Evolutionary conservation across 1,140 invertebrate species (phyloP), one percentile per base, ranked within the genome.

Genomic region (Babylonia areolata): DNA sequence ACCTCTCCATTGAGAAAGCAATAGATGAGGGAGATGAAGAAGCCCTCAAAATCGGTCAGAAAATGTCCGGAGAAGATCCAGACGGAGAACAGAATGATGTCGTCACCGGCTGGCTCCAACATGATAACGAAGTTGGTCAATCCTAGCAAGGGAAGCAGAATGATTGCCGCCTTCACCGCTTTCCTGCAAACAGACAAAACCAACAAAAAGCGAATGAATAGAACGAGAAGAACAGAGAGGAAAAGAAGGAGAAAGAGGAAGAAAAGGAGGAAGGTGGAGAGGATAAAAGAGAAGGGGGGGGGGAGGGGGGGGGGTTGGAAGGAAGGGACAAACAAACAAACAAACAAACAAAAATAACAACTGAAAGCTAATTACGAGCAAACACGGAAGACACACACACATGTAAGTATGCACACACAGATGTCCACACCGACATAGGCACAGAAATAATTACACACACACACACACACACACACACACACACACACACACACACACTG

Each of bases 1-100:
- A 98, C 97, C 96, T 98, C 97, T 81, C 96, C 96, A 90, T 98
- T 98, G 42, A 97, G 94, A 90, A 98, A 98, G 92, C 97, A 98
- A 93, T 98, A 98, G 31, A 98, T 94, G 3, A 96, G 95, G 0
- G 97, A 96, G 40, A 98, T 96, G 91, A 98, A 97, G 86, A 98
- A 96, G 3, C 97, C 97, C 95, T 98, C 97, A 91, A 97, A 98
- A 1, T 97, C 97, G 3, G 96, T 96, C 20, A 98, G 94, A 89
- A 97, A 97, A 91, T 97, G 96, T 0, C 97, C 96, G 0, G 95
- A 95, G 92, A 97, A 98, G 0, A 96, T 96, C 97, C 97, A 98
- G 0, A 97, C 86, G 0, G 96, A 97, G 90, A 98, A 98, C 86
- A 96, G 95, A 93, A 96, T 87, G 0, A 88, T 84, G 69, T 89